Percentiles rank a stretch among this genome's conserved stretches.
phyloP scores from a whole-genome alignment of 64 coral and sea anemone genomes.

The Dendrophyllia cribrosa region DNA sequence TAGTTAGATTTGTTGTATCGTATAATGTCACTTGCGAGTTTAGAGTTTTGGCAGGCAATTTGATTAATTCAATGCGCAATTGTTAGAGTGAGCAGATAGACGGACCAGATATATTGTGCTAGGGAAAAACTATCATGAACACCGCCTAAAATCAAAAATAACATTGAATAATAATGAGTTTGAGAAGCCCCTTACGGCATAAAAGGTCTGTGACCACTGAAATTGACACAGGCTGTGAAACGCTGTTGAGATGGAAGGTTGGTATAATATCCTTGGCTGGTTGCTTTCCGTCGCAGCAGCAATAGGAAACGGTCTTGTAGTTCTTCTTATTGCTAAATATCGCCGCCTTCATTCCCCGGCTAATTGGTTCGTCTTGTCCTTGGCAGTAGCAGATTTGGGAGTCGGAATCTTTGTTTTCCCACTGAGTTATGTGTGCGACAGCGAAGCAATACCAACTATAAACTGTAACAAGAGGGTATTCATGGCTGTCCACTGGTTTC shows the following conservation, averaged over 20 bases:
- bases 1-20: no score
- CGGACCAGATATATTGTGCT: no score
- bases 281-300: neutral
- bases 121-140: no score
- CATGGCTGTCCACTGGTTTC: neutral
- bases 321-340: neutral
- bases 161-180: no score
- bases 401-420: neutral
- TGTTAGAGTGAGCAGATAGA: no score
- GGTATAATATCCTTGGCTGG: neutral
- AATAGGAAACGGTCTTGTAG: constrained; percentile 8
- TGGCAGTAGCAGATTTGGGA: neutral
- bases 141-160: no score
- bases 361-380: constrained; percentile 37
- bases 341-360: constrained; percentile 6
- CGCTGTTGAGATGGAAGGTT: neutral
- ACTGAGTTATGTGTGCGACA: neutral
- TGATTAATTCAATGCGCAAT: no score
- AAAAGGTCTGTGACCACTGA: no score
- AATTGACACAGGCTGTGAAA: no score
- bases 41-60: no score
- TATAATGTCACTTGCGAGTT: no score
- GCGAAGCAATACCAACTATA: neutral
- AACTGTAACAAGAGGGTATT: neutral
- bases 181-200: no score